These are phyloP conservation scores for Drosophila truncata DNA, from an alignment of 1,140 invertebrate species.

Conservation along the genomic window DNA sequence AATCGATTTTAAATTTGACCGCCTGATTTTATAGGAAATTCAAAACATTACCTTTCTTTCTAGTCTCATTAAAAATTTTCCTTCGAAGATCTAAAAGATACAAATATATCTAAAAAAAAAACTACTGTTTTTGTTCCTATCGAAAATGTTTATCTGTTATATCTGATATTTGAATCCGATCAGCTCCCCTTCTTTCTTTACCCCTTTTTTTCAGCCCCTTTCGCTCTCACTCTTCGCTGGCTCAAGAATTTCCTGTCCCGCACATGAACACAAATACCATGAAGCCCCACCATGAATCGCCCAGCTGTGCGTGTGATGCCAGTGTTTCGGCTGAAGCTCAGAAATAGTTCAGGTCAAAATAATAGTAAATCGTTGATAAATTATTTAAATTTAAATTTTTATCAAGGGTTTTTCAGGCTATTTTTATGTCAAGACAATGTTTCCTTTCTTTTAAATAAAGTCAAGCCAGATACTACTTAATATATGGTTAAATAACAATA, in stretches of 20 bases:
- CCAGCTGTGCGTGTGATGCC: constrained; percentile 28
- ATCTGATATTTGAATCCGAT: background rate
- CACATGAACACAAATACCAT: constrained; percentile 43
- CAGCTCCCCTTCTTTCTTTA: background rate
- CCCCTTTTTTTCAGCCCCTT: background rate
- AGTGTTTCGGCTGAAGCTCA: constrained; percentile 24
- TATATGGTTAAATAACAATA: no score
- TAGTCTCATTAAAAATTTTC: no score
- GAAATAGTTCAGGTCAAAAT: background rate
- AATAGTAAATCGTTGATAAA: background rate
- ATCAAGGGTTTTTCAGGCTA: no score
- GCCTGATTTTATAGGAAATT: background rate
- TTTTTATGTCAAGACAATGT: no score
- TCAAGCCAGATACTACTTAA: no score
- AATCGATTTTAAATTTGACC: background rate
- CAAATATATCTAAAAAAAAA: no score
- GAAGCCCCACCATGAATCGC: constrained; percentile 46
- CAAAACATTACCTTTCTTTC: background rate
- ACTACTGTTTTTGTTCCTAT: no score
- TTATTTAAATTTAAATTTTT: background rate
- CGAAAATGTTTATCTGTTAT: no score
- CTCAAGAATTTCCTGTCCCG: constrained; percentile 73
- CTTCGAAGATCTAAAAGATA: no score
- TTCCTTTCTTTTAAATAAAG: no score
- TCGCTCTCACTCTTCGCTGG: constrained; percentile 13